Base-by-base conservation (phyloP, 2,797 vertebrate species). In the Coreius guichenoti region DNA sequence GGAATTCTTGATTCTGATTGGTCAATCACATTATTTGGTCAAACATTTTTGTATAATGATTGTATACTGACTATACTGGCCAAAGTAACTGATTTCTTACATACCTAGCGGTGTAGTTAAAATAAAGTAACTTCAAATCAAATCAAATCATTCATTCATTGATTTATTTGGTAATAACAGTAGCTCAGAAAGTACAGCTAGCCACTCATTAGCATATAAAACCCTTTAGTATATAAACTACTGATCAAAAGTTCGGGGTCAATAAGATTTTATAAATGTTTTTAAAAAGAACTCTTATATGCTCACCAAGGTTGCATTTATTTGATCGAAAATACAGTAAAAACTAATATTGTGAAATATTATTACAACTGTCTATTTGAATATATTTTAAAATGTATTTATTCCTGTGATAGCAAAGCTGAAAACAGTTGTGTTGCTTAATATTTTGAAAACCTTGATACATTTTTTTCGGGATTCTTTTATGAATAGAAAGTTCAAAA, bases 21-120 rank as follows among this genome's bases (percentile, higher is more conserved):
- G 49, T 76, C 49, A 75, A 33, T 75, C 29, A 54, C 49, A 75
- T 23, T 51, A 31, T 74, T 74, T 74, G 45, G 45, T 31, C 17
- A 74, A 74, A 51, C 12, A 74, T 74, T 72, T 17, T 31, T 31
- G 8, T 49, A 74, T 29, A 47, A 8, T 49, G 14, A 65, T 31
- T 65, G 29, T 65, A 9, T 31, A 65, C 7, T 17, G 14, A 31
- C 6, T 29, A 43, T 9, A 63, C 5, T 65, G 26, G 6, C 13
- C 26, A 63, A 29, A 29, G 61, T 63, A 63, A 29, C 2, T 63
- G 13, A 29, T 63, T 29, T 63, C 13, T 29, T 29, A 61, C 23
- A 61, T 14, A 61, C 12, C 58, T 61, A 26, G 58, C 0, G 1
- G 5, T 73, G 26, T 8, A 47, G n/a, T 17, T 17, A 17, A 47